Base-by-base conservation (phyloP, 1,140 invertebrate species). In the Hormaphis cornu region DNA sequence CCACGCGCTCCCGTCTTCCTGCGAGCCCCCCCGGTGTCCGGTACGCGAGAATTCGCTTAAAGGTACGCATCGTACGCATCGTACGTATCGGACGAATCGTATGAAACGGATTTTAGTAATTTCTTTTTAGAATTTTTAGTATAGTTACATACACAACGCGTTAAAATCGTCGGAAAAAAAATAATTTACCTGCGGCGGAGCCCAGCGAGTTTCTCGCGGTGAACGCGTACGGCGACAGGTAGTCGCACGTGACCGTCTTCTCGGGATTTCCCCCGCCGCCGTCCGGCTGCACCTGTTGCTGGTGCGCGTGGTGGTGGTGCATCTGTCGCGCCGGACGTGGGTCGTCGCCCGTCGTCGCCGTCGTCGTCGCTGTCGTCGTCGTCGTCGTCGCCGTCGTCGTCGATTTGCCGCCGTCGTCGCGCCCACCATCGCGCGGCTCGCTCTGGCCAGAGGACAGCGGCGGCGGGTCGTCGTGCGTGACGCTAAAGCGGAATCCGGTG, bases 151-250 rank as follows among this genome's bases (percentile, higher is more conserved):
- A n/a, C n/a, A n/a, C n/a, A n/a, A n/a, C n/a, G n/a, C n/a, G n/a
- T n/a, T n/a, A n/a, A n/a, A n/a, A n/a, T n/a, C n/a, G n/a, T n/a
- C n/a, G n/a, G n/a, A n/a, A n/a, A n/a, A n/a, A n/a, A n/a, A n/a
- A n/a, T n/a, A n/a, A n/a, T n/a, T n/a, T 33, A 73, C 73, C 73
- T 30, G 73, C 72, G 12, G 63, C 58, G 12, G 73, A 73, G 26
- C 73, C 72, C 30, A 73, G 40, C 12, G 73, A 73, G 37, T 73
- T 73, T 42, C 73, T 72, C 1, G 61, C 71, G 9, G 73, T 70
- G 20, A 73, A 71, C 8, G 72, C 33, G 58, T 73, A 72, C 12
- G 73, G 73, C 18, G 73, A 72, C 28, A 73, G 48, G 48, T 69
- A 73, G 44, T 73, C 73, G 14, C 70, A 66, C 12, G 70, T 73